Conservation (phyloP, 1,140 invertebrate genomes). For the Potamilus streckersoni region DNA sequence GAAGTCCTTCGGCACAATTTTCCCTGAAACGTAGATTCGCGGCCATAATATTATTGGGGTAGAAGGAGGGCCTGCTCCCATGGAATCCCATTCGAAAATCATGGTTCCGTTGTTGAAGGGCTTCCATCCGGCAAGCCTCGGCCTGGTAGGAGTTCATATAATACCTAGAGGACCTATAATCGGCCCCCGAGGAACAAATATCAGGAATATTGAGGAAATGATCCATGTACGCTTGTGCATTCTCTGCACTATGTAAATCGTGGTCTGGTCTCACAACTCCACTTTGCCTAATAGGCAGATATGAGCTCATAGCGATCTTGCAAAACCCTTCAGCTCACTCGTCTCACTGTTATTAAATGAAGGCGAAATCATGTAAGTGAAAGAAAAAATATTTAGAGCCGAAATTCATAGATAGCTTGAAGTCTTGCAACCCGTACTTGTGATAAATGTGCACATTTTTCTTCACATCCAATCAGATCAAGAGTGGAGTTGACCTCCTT, state of each 20-base stretch:
- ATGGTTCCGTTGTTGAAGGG: slow-evolving; percentile 57
- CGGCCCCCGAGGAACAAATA: slow-evolving; percentile 57
- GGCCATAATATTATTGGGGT: slow-evolving; percentile 60
- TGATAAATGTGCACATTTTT: slow-evolving; percentile 56
- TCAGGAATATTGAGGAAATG: slow-evolving; percentile 65
- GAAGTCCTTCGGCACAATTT: slow-evolving; percentile 38
- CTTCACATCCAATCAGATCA: slow-evolving; percentile 50
- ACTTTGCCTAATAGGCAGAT: slow-evolving; percentile 47
- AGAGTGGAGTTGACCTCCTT: slow-evolving; percentile 47
- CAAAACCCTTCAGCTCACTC: slow-evolving; percentile 26
- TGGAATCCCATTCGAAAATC: slow-evolving; percentile 62
- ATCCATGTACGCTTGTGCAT: slow-evolving; percentile 61
- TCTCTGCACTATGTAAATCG: slow-evolving; percentile 43
- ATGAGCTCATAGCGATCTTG: slow-evolving; percentile 50
- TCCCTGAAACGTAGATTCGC: slow-evolving; percentile 53
- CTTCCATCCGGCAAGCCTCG: slow-evolving; percentile 63
- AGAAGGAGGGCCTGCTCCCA: slow-evolving; percentile 52
- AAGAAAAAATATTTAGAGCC: slow-evolving; percentile 51
- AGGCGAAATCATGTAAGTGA: slow-evolving; percentile 51
- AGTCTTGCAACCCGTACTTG: slow-evolving; percentile 46
- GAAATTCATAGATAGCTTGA: slow-evolving; percentile 48
- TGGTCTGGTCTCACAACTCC: slow-evolving; percentile 37
- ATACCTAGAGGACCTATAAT: slow-evolving; percentile 57
- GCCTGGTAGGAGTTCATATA: slow-evolving; percentile 57
- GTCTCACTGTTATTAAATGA: slow-evolving; percentile 43